Conservation (phyloP, 2,797 vertebrate species). For the Staurois parvus region DNA sequence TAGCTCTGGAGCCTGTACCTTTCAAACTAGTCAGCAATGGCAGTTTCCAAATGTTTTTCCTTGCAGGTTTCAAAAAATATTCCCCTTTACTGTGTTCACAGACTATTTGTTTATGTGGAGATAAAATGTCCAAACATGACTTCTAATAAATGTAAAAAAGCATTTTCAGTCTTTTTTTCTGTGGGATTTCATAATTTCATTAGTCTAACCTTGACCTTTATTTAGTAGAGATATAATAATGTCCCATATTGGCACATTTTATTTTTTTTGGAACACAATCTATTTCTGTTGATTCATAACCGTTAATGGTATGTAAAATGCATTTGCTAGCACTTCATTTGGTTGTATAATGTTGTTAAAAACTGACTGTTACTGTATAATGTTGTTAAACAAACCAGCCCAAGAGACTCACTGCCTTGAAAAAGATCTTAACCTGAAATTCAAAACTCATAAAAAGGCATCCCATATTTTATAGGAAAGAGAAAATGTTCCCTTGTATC, state of each 20-base stretch:
- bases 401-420: background rate
- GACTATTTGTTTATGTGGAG: background rate
- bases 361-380: conserved; percentile 17
- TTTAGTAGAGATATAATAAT: background rate
- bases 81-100: background rate
- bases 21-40: background rate
- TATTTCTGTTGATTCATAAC: conserved; percentile 2
- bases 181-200: background rate
- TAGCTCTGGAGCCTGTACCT: background rate
- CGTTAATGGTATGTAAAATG: conserved; percentile 20
- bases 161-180: background rate
- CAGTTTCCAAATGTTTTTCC: background rate
- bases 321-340: conserved; percentile 1
- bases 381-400: background rate
- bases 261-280: conserved; percentile 12
- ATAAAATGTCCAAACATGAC: background rate
- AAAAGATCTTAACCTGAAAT: background rate
- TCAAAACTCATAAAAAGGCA: background rate
- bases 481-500: background rate
- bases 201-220: conserved; percentile 18
- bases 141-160: background rate
- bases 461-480: background rate
- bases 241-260: conserved; percentile 7
- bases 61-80: background rate
- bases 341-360: conserved; percentile 28